phyloP scores from a whole-genome alignment of 2,888 invertebrate species.

The Mesorhabditis belari region DNA sequence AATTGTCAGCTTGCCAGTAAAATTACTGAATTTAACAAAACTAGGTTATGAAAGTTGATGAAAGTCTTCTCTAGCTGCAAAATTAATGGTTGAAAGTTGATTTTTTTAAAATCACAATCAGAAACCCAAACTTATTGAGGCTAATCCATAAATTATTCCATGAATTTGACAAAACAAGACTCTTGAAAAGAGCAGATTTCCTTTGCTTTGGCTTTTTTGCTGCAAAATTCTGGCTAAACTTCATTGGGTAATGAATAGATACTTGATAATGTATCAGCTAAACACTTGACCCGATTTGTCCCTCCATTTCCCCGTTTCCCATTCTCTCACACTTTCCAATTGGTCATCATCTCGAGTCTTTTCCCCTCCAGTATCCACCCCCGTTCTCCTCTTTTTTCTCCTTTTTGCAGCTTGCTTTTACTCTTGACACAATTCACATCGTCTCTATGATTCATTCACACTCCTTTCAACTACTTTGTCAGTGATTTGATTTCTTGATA shows the following conservation, averaged over 20 bases:
- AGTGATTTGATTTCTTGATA: not conserved
- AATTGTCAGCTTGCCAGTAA: no score
- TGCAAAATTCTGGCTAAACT: slow-evolving; percentile 2
- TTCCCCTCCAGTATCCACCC: not conserved
- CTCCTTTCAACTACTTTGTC: not conserved
- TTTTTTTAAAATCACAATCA: no score
- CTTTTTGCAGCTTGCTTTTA: no score
- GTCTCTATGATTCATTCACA: not conserved
- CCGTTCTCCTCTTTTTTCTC: not conserved
- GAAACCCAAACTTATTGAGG: no score
- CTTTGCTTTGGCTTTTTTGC: not conserved
- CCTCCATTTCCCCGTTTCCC: not conserved
- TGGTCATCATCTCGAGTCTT: not conserved
- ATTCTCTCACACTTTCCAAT: not conserved
- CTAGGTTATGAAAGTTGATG: no score
- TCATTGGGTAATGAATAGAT: slow-evolving; percentile 9
- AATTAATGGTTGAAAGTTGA: no score
- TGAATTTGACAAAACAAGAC: no score
- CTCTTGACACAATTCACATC: no score
- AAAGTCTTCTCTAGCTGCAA: no score
- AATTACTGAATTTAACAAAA: no score
- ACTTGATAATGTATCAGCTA: slow-evolving; percentile 1
- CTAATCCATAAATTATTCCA: no score
- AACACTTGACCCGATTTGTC: not conserved
- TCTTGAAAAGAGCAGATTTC: no score